These are phyloP conservation scores for Hydractinia echinata DNA, from an alignment of 30 jellyfish, hydroid and myxozoan genomes.

Conservation along the genomic window DNA sequence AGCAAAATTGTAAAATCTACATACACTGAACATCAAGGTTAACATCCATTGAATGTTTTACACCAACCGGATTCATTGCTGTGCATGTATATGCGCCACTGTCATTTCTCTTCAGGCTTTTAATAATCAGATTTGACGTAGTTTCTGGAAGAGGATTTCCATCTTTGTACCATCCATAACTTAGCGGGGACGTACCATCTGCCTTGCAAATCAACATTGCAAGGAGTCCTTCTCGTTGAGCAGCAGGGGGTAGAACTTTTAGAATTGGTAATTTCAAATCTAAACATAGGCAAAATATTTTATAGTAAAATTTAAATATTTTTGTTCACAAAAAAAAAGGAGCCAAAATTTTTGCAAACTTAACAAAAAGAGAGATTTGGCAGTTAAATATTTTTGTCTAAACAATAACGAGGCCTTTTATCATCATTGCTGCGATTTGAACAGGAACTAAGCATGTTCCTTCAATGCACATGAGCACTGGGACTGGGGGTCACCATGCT, in stretches of 20 bases:
- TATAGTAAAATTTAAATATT: too few species aligned
- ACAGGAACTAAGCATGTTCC: too few species aligned
- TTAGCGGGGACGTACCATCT: neutral
- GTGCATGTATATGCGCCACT: slow-evolving; percentile 8
- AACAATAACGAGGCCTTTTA: too few species aligned
- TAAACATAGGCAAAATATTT: too few species aligned
- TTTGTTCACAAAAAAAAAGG: too few species aligned
- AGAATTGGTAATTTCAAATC: slow-evolving; percentile 1
- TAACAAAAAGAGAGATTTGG: too few species aligned
- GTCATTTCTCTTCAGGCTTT: slow-evolving; percentile 1
- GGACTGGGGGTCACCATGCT: too few species aligned
- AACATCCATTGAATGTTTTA: neutral
- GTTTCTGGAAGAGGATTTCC: neutral
- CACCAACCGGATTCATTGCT: slow-evolving; percentile 16
- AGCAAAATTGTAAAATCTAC: neutral
- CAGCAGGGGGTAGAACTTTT: neutral
- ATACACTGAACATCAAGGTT: neutral
- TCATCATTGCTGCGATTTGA: too few species aligned
- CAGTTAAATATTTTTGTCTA: too few species aligned
- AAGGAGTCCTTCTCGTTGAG: too few species aligned
- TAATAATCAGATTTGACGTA: neutral
- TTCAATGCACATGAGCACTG: too few species aligned
- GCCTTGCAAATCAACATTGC: neutral
- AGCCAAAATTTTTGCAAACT: too few species aligned
- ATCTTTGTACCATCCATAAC: neutral